Evolutionary conservation across 2,888 invertebrate genomes (phyloP).

Genomic region (Pristionchus arcanus): DNA sequence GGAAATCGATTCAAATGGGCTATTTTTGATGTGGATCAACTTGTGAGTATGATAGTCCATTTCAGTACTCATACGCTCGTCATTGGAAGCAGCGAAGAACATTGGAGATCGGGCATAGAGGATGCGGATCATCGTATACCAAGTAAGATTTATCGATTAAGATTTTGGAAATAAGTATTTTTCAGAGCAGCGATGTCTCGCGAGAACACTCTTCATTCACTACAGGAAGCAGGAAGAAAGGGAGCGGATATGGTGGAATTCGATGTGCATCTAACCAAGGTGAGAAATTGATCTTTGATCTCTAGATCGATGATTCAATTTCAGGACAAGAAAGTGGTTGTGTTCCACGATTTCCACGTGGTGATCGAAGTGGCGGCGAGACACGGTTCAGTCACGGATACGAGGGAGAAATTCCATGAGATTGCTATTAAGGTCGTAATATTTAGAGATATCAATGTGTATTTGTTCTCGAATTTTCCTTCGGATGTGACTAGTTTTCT

Average conservation of each 20-base stretch:
- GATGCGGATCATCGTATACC: slow-evolving; percentile 91
- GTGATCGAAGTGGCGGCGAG: slow-evolving; percentile 84
- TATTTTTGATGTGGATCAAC: no score
- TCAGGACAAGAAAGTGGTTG: slow-evolving; percentile 86
- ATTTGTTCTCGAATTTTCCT: neutral
- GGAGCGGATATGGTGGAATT: slow-evolving; percentile 99
- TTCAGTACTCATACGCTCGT: slow-evolving; percentile 56
- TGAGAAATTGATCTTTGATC: neutral
- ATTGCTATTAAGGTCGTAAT: slow-evolving; percentile 67
- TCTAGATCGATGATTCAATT: neutral
- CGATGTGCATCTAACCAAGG: slow-evolving; percentile 96
- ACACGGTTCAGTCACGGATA: slow-evolving; percentile 26
- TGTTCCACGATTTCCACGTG: slow-evolving; percentile 97
- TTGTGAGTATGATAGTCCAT: neutral
- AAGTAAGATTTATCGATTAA: slow-evolving; percentile 64
- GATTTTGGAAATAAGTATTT: neutral
- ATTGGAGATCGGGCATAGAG: slow-evolving; percentile 95
- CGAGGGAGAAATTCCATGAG: slow-evolving; percentile 61
- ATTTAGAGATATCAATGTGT: neutral
- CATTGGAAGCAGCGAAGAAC: slow-evolving; percentile 68
- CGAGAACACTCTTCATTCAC: slow-evolving; percentile 96
- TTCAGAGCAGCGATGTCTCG: slow-evolving; percentile 83
- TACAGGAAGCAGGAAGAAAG: slow-evolving; percentile 92
- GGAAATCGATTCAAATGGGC: no score
- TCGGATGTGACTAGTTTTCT: neutral